Conservation (phyloP, 2,888 invertebrate genomes). For the Drosophila mimetica region DNA sequence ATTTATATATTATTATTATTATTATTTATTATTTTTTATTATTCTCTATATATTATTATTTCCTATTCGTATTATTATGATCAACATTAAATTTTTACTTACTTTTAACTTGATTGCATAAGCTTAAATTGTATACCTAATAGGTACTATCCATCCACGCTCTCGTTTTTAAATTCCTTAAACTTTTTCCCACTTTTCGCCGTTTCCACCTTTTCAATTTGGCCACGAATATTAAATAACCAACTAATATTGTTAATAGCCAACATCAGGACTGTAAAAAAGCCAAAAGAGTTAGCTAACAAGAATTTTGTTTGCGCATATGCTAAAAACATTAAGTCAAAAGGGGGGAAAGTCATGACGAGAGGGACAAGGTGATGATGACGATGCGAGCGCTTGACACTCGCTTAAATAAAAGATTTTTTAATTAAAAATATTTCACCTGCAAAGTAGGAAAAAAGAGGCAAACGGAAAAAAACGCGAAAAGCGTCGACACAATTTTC, state of each 20-base stretch:
- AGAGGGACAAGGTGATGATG: conserved; percentile 22
- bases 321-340: conserved; percentile 23
- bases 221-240: conserved; percentile 8
- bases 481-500: conserved; percentile 66
- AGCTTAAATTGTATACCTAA: too few species aligned
- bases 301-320: conserved; percentile 17
- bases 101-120: too few species aligned
- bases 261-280: conserved; percentile 13
- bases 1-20: too few species aligned
- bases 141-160: too few species aligned
- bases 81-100: too few species aligned
- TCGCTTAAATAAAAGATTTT: conserved; percentile 80
- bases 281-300: conserved; percentile 25
- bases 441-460: conserved; percentile 53
- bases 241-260: conserved; percentile 24
- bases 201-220: not conserved
- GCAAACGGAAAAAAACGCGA: conserved; percentile 15
- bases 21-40: too few species aligned
- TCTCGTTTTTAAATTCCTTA: not conserved
- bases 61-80: too few species aligned
- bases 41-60: too few species aligned
- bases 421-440: conserved; percentile 79
- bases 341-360: conserved; percentile 1
- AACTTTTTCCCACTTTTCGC: not conserved
- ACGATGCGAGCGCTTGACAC: conserved; percentile 50